A percentile compares a stretch with the other conserved stretches of the same genome.
Evolutionary conservation across 2,888 invertebrate genomes (phyloP).

Genomic region (Linyphia triangularis): DNA sequence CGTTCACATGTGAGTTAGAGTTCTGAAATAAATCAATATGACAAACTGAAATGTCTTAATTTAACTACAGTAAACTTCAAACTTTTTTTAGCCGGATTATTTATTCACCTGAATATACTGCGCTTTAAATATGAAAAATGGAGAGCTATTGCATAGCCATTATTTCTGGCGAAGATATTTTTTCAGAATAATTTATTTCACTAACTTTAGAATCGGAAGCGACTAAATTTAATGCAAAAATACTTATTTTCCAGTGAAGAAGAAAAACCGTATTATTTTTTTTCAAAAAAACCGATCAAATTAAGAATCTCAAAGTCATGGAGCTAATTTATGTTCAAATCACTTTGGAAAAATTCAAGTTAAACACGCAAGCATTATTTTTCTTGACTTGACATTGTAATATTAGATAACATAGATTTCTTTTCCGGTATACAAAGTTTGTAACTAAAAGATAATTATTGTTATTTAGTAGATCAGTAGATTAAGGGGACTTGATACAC

Average conservation of each 20-base stretch:
- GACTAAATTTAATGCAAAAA: not conserved
- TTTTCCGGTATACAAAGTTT: no score
- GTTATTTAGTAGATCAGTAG: no score
- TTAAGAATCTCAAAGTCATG: not conserved
- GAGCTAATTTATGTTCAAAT: not conserved
- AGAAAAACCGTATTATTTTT: not conserved
- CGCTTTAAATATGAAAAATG: conserved; percentile 10
- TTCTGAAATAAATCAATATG: conserved; percentile 60
- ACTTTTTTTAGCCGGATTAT: not conserved
- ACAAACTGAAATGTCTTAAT: conserved; percentile 64
- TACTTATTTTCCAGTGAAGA: not conserved
- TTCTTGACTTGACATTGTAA: no score
- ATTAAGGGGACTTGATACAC: no score
- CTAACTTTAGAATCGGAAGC: not conserved
- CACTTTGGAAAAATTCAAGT: not conserved
- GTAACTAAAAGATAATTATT: no score
- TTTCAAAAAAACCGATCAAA: not conserved
- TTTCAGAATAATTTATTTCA: not conserved
- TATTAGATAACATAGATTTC: no score
- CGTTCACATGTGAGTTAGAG: not conserved
- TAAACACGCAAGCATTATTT: not conserved
- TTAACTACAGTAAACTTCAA: conserved; percentile 56
- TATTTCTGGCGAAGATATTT: not conserved
- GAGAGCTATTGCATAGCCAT: conserved; percentile 5
- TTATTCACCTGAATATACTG: conserved; percentile 26